These are phyloP conservation scores for Uropsilus gracilis DNA, from an alignment of 2,113 vertebrate genomes.

Conservation along the genomic window DNA sequence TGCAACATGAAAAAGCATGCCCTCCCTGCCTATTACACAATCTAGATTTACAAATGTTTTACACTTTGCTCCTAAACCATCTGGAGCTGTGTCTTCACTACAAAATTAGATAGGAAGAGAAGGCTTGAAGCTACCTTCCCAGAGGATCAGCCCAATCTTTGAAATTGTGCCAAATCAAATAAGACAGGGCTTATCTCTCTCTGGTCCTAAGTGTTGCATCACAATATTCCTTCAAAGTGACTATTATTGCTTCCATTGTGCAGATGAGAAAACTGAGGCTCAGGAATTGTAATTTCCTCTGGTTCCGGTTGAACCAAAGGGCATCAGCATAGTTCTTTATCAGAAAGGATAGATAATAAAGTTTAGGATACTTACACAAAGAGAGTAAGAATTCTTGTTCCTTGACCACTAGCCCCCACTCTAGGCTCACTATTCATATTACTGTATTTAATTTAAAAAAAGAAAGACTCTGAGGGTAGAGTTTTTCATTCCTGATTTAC, in stretches of 20 bases:
- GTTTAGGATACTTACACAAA: slow-evolving; percentile 10
- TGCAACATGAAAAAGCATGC: not conserved
- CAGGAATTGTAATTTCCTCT: not conserved
- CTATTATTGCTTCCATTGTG: not conserved
- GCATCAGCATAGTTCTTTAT: not conserved
- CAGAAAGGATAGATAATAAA: slow-evolving; percentile 11
- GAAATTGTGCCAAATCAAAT: slow-evolving; percentile 12
- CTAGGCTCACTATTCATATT: not conserved
- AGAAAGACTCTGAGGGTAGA: not conserved
- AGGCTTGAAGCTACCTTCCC: not conserved
- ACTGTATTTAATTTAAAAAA: not conserved
- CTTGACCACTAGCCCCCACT: not conserved
- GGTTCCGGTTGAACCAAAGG: not conserved
- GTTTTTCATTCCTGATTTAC: slow-evolving; percentile 37
- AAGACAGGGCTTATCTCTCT: not conserved
- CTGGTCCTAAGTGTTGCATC: not conserved
- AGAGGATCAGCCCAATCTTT: not conserved
- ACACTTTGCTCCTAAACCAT: slow-evolving; percentile 39
- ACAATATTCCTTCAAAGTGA: not conserved
- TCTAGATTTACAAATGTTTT: not conserved
- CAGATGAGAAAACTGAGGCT: not conserved
- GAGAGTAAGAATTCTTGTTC: not conserved
- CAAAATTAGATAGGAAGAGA: not conserved
- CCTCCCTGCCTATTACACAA: not conserved
- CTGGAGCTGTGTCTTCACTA: slow-evolving; percentile 8